Conservation (phyloP, 2,888 invertebrate species). For the Micoletzkya japonica region DNA sequence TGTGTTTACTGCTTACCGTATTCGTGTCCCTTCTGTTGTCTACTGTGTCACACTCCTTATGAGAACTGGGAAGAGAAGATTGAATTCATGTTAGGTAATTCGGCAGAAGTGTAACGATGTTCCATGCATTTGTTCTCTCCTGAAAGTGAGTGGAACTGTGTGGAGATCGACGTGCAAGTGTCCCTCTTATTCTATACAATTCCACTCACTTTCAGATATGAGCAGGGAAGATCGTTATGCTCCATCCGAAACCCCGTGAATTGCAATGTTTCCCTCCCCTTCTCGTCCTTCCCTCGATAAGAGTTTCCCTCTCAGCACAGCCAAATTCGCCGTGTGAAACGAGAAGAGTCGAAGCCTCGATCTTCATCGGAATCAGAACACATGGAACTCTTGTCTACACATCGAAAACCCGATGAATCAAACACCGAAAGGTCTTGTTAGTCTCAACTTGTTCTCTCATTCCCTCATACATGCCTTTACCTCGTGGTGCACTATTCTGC, state of each 20-base stretch:
- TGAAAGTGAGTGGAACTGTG: background rate
- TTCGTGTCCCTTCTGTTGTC: constrained; percentile 6
- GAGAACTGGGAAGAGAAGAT: too few relatives aligned
- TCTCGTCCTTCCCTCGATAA: too few relatives aligned
- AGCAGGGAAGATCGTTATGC: too few relatives aligned
- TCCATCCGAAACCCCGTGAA: too few relatives aligned
- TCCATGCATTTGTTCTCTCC: constrained; percentile 13
- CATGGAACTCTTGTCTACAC: constrained; percentile 8
- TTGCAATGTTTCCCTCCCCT: too few relatives aligned
- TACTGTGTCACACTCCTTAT: constrained; percentile 1
- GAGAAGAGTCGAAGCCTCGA: constrained; percentile 4
- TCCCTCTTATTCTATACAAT: background rate
- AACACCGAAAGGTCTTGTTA: too few relatives aligned
- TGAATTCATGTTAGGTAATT: too few relatives aligned
- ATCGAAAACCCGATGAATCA: too few relatives aligned
- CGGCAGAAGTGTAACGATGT: too few relatives aligned
- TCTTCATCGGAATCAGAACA: constrained; percentile 20
- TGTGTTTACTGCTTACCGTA: background rate
- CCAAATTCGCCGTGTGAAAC: constrained; percentile 4
- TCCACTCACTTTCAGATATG: constrained; percentile 1
- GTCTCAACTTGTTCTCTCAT: too few relatives aligned
- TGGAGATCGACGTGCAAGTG: background rate
- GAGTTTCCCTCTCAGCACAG: constrained; percentile 14
- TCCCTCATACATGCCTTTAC: too few relatives aligned
- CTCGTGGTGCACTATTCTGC: too few relatives aligned